phyloP scores from a whole-genome alignment of 1,140 invertebrate species.

The Drosophila rhopaloa region DNA sequence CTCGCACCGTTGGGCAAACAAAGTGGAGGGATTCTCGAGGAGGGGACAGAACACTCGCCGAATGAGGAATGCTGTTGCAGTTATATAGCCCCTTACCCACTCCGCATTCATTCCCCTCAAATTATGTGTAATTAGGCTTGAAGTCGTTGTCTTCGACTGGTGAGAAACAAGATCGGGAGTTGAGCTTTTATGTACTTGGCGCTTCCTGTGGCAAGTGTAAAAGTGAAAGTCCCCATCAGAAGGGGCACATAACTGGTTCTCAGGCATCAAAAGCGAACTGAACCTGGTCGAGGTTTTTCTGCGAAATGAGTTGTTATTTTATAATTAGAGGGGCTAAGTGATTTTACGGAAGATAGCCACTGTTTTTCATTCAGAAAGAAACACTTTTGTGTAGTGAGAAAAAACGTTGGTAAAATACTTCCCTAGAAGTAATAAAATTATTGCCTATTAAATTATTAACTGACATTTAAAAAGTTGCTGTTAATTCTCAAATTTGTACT shows the following conservation, averaged over 20 bases:
- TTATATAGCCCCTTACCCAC: slow-evolving; percentile 24
- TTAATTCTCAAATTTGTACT: background rate
- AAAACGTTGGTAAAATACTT: too few relatives aligned
- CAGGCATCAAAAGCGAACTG: slow-evolving; percentile 4
- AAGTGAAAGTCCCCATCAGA: slow-evolving; percentile 53
- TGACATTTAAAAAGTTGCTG: too few relatives aligned
- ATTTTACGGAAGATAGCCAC: slow-evolving; percentile 3
- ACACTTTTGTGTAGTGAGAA: too few relatives aligned
- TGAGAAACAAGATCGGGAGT: slow-evolving; percentile 33
- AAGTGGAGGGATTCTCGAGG: slow-evolving; percentile 20
- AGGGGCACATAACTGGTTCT: slow-evolving; percentile 44
- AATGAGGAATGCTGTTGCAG: slow-evolving; percentile 47
- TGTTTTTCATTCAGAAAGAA: background rate
- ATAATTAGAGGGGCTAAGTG: slow-evolving; percentile 7
- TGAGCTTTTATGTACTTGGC: slow-evolving; percentile 43
- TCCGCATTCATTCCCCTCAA: slow-evolving; percentile 63
- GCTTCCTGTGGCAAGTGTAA: slow-evolving; percentile 40
- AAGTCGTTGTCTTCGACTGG: slow-evolving; percentile 43
- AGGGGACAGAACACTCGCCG: slow-evolving; percentile 15
- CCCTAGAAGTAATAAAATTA: too few relatives aligned
- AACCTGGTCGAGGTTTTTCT: slow-evolving; percentile 24
- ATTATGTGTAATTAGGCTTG: slow-evolving; percentile 79
- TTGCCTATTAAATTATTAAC: too few relatives aligned
- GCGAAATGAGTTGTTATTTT: slow-evolving; percentile 28
- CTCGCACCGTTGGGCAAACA: slow-evolving; percentile 76